Evolutionary conservation across 2,113 vertebrate genomes (phyloP).

Genomic region (Sterrhoptilus dennistouni): DNA sequence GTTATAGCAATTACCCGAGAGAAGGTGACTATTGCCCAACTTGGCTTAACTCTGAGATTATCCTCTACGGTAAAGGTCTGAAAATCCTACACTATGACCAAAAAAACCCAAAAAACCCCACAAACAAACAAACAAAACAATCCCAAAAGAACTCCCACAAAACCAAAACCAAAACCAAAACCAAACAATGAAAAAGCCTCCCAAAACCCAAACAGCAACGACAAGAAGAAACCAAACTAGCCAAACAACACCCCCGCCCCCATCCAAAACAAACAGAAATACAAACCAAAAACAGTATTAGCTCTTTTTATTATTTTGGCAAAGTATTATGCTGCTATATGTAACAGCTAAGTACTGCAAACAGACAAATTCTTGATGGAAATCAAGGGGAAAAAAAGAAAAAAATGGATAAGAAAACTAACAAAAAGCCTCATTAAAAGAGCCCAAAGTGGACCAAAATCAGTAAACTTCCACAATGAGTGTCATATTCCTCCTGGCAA

Average conservation of each 20-base stretch:
- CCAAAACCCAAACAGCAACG: not conserved
- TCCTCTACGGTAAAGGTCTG: not conserved
- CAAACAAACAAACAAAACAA: no score
- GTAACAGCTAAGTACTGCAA: not conserved
- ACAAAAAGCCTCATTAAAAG: not conserved
- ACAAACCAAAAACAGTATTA: accelerated
- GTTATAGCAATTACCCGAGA: not conserved
- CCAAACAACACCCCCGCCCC: not conserved
- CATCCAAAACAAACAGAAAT: not conserved
- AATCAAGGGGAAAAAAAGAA: not conserved
- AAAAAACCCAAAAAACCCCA: no score
- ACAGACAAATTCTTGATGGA: not conserved
- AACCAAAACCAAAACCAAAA: not conserved
- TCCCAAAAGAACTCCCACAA: no score
- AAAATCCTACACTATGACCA: not conserved
- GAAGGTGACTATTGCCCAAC: not conserved
- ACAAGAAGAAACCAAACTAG: not conserved
- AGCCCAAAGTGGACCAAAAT: not conserved
- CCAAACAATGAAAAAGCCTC: not conserved
- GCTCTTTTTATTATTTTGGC: not conserved
- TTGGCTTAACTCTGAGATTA: not conserved
- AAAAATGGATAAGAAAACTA: not conserved
- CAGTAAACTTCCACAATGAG: not conserved
- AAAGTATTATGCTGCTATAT: not conserved
- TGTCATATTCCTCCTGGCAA: not conserved